Percentiles rank a stretch among this genome's conserved stretches.
These are phyloP conservation scores for Trissonchulus latispiculum DNA, from an alignment of 2,888 invertebrate genomes.

Conservation along the genomic window DNA sequence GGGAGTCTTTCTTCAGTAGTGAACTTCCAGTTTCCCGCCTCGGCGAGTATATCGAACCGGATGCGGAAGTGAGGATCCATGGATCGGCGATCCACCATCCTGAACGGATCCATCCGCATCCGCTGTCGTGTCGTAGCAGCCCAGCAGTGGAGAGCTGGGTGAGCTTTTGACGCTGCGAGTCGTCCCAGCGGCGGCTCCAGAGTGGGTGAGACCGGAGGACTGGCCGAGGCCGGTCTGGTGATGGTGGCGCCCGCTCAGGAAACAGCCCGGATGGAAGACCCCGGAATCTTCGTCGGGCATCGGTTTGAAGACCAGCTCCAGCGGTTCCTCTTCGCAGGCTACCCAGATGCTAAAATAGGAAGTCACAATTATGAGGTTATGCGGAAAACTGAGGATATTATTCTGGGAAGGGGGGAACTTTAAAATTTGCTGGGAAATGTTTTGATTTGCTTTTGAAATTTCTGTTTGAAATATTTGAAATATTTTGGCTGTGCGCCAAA, in stretches of 20 bases:
- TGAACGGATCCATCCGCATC: too few relatives aligned
- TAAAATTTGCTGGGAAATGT: too few relatives aligned
- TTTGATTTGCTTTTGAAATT: too few relatives aligned
- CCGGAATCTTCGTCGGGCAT: conserved; percentile 16
- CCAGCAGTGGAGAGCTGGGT: conserved; percentile 11
- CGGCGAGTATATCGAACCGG: conserved; percentile 1
- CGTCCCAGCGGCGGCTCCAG: too few relatives aligned
- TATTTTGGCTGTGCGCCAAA: too few relatives aligned
- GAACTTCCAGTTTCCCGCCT: conserved; percentile 12
- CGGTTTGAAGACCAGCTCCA: conserved; percentile 15
- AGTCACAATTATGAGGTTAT: too few relatives aligned
- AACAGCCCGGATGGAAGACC: conserved; percentile 4
- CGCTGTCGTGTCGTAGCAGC: too few relatives aligned
- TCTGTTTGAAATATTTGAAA: too few relatives aligned
- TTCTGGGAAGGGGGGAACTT: too few relatives aligned
- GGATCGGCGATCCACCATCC: too few relatives aligned
- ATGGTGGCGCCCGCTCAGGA: not conserved
- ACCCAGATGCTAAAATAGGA: conserved; percentile 17
- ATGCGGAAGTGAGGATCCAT: conserved; percentile 7
- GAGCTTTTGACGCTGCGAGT: conserved; percentile 3
- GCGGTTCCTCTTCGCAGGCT: conserved; percentile 19
- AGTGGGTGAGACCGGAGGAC: too few relatives aligned
- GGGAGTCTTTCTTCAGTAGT: conserved; percentile 2
- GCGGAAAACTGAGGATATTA: too few relatives aligned
- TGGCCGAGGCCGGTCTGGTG: not conserved